These are phyloP conservation scores for Leptoclinus maculatus DNA, from an alignment of 2,797 vertebrate species.

Conservation along the genomic window DNA sequence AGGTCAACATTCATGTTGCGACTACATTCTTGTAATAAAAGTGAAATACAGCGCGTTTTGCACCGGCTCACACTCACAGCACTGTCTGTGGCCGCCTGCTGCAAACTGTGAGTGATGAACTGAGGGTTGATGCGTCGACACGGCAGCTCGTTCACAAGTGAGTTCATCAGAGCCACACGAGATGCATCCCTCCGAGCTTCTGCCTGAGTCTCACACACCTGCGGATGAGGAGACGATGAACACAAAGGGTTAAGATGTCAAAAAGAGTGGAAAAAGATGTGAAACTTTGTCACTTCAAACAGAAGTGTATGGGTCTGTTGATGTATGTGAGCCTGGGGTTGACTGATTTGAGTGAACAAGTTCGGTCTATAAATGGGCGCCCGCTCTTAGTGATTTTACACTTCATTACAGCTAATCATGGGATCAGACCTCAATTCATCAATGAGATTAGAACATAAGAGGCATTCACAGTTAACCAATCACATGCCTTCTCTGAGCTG, in stretches of 20 bases:
- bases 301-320: not conserved
- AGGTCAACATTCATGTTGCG: constrained; percentile 14
- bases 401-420: constrained; percentile 62
- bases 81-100: constrained; percentile 87
- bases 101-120: constrained; percentile 89
- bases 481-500: constrained; percentile 65
- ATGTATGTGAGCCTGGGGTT: not conserved
- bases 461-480: constrained; percentile 65
- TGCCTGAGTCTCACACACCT: constrained; percentile 91
- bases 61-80: constrained; percentile 80
- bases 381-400: constrained; percentile 46
- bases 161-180: constrained; percentile 93
- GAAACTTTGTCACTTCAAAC: not conserved
- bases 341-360: not conserved
- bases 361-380: not conserved
- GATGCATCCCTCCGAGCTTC: constrained; percentile 92
- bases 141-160: constrained; percentile 91
- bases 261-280: not conserved
- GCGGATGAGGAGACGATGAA: not conserved
- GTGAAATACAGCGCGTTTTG: not conserved
- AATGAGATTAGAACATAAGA: constrained; percentile 61
- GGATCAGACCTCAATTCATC: constrained; percentile 68
- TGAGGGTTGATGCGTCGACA: constrained; percentile 88
- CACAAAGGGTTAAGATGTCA: not conserved
- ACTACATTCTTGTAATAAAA: not conserved